phyloP scores from a whole-genome alignment of 2,797 vertebrate species.

The Parauchenoglanis ngamensis region DNA sequence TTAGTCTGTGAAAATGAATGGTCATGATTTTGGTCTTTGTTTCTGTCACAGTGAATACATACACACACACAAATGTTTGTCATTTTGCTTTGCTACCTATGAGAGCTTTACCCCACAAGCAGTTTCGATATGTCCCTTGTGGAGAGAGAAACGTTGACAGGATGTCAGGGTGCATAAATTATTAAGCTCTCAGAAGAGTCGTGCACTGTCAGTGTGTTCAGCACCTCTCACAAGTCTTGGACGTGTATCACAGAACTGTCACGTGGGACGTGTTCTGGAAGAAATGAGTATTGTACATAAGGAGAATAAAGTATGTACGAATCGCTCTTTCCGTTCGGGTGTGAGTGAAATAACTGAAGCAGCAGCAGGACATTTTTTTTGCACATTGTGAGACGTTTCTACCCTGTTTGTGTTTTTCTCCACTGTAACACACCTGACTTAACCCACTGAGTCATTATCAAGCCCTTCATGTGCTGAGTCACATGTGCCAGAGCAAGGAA shows the following conservation, averaged over 20 bases:
- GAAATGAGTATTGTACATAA: background rate
- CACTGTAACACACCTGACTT: conserved; percentile 10
- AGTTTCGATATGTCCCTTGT: background rate
- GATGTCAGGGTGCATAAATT: conserved; percentile 11
- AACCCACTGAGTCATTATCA: background rate
- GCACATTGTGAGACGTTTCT: background rate
- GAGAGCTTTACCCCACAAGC: background rate
- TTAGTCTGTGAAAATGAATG: conserved; percentile 12
- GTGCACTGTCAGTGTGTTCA: background rate
- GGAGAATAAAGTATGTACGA: conserved; percentile 18
- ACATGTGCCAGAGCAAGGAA: background rate
- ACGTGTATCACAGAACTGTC: background rate
- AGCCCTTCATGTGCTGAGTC: background rate
- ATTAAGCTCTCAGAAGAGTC: background rate
- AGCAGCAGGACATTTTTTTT: background rate
- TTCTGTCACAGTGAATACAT: background rate
- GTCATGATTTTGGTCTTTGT: background rate
- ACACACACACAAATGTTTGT: background rate
- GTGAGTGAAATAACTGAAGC: background rate
- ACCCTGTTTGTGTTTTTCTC: background rate
- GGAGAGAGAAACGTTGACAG: background rate
- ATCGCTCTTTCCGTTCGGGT: background rate
- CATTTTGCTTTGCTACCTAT: background rate
- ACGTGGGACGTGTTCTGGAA: background rate
- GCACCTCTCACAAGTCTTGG: background rate